Base-by-base conservation (phyloP, 1,140 invertebrate species). In the Macrobrachium nipponense region DNA sequence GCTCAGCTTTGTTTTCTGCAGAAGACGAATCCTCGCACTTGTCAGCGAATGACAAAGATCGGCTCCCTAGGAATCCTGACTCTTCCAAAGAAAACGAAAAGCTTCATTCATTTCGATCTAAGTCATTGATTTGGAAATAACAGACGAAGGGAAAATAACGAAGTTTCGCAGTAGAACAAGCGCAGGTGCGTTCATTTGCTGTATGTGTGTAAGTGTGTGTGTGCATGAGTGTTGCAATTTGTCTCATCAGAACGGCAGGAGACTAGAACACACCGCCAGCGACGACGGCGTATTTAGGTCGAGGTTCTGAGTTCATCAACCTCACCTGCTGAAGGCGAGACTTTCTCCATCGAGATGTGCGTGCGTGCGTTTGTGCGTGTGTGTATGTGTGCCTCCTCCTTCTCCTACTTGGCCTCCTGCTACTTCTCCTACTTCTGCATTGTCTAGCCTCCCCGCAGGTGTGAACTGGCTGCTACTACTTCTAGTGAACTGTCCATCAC, bases 231-330 rank as follows among this genome's bases (percentile, higher is more conserved):
- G 75, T 79, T 58, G 82, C 82, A 85, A 85, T 75, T 15, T 6
- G 60, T 73, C 62, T 58, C 59, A 78, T 44, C 44, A 79, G 82
- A 64, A 51, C 75, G 59, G 64, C 59, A n/a, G 75, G 70, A 85
- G 82, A 36, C 18, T 79, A 27, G 62, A 20, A 61, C 23, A 66
- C 61, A 84, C 73, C 36, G 58, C 75, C 27, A 27, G 80, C 72
- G 62, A 58, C 81, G 60, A 76, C 73, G 72, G 82, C 82, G 82
- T 85, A 85, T 85, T 78, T 79, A 62, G 82, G 82, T 85, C 82
- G 82, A 85, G 82, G 82, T 77, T 72, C 64, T 68, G 64, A 79
- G 82, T 85, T 85, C 82, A 85, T 79, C 76, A 70, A 85, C 82
- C 82, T 62, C 82, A 78, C 62, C 76, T 17, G 76, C 51, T 36